These are phyloP conservation scores for Fragum fragum DNA, from an alignment of 2,888 invertebrate genomes.

Conservation along the genomic window DNA sequence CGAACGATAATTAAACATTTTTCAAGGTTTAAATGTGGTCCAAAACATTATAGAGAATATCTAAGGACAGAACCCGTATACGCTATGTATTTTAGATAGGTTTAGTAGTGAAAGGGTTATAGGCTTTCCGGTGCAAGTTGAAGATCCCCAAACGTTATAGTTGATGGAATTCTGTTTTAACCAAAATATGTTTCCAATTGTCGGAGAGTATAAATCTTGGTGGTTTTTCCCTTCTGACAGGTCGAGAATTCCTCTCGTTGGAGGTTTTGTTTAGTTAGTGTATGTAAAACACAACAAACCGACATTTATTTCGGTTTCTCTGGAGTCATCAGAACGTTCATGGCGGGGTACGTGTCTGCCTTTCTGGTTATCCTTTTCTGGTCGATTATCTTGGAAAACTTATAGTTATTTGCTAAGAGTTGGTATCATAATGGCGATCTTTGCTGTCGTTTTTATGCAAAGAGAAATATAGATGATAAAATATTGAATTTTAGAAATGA, in stretches of 20 bases:
- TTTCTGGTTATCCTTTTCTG: background rate
- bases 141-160: slow-evolving; percentile 36
- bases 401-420: too few relatives aligned
- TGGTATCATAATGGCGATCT: too few relatives aligned
- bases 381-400: too few relatives aligned
- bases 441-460: too few relatives aligned
- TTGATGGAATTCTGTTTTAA: slow-evolving; percentile 43
- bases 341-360: slow-evolving; percentile 1
- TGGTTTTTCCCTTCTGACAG: slow-evolving; percentile 56
- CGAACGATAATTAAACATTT: too few relatives aligned
- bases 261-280: slow-evolving; percentile 68
- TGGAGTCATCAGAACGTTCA: slow-evolving; percentile 13
- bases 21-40: too few relatives aligned
- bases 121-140: slow-evolving; percentile 45
- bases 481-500: too few relatives aligned
- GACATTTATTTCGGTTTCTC: slow-evolving; percentile 48
- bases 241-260: slow-evolving; percentile 54
- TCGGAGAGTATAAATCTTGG: slow-evolving; percentile 55
- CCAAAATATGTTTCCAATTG: slow-evolving; percentile 69
- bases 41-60: too few relatives aligned
- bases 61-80: too few relatives aligned
- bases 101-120: too few relatives aligned
- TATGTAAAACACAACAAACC: slow-evolving; percentile 56
- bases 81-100: too few relatives aligned
- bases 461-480: too few relatives aligned